phyloP scores from a whole-genome alignment of 2,797 vertebrate species.

The Silurus aristotelis region DNA sequence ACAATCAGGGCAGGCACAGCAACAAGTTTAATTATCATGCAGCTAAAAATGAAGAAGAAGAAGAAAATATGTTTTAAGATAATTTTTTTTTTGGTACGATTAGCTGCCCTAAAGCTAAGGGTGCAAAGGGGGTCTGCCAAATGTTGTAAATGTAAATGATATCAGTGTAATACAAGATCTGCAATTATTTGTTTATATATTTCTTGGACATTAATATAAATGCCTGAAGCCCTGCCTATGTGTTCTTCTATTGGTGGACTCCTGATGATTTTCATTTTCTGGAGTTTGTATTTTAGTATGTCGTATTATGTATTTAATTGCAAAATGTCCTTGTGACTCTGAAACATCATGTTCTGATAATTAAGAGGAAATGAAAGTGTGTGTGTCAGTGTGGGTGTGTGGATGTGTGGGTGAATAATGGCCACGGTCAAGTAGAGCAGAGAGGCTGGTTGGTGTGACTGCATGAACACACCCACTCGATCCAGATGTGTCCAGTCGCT shows the following conservation, averaged over 20 bases:
- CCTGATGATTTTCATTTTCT: background rate
- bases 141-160: no score
- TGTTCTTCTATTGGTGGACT: background rate
- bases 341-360: background rate
- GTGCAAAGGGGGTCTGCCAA: no score
- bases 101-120: background rate
- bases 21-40: background rate
- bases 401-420: background rate
- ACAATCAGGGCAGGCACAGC: background rate
- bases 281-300: background rate
- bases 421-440: background rate
- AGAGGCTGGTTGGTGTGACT: constrained; percentile 20
- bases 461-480: constrained; percentile 16
- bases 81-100: no score
- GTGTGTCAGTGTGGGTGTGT: background rate
- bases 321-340: background rate
- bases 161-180: no score
- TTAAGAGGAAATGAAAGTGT: background rate
- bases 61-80: background rate
- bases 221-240: background rate
- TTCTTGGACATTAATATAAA: background rate
- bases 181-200: no score
- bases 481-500: constrained; percentile 8
- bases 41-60: background rate
- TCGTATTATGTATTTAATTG: background rate